Base-by-base conservation (phyloP, 2,888 invertebrate species). In the Harpalus rubripes region DNA sequence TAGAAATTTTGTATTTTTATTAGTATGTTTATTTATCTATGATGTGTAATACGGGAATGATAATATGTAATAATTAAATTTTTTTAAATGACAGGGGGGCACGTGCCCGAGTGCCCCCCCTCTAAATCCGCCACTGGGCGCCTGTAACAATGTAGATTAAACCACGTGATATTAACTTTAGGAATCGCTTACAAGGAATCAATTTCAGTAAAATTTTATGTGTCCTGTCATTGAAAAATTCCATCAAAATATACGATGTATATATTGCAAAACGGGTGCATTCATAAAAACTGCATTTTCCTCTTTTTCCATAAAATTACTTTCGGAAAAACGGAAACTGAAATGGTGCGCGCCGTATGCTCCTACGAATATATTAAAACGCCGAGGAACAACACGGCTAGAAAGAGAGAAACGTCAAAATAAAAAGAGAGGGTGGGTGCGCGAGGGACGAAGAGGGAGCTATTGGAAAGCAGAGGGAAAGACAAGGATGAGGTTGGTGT, bases 221-320 rank as follows among this genome's bases (percentile, higher is more conserved):
- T 58, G 32, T 15, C 58, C 32, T 78, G 78, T 78, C 78, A 59
- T 39, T 56, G 59, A 56, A 59, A 59, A 78, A 56, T 78, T 32
- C 58, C 58, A 78, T 78, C 78, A 78, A 78, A 56, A 58, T 78
- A 41, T 74, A 41, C 44, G 72, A 41, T 74, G 72, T 78, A 78
- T 58, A 78, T 76, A 76, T 56, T 56, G 58, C 59, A 56, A 18
- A 78, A 56, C 59, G n/a, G 78, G 59, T 78, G 58, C 58, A 78
- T 78, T 78, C 78, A 78, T 78, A 83, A 83, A 83, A 83, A 83
- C 74, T 83, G 76, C 83, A 76, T 83, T 74, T 83, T 74, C 83
- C 76, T 16, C 58, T 39, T 74, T 72, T 83, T 83, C 74, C 74
- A 72, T 63, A 52, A 83, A 83, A 74, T 74, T 74, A 74, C 83